A percentile compares a stretch with the other conserved stretches of the same genome.
These are phyloP conservation scores for Psilopsiagon aurifrons DNA, from an alignment of 2,113 vertebrate species.

Conservation along the genomic window DNA sequence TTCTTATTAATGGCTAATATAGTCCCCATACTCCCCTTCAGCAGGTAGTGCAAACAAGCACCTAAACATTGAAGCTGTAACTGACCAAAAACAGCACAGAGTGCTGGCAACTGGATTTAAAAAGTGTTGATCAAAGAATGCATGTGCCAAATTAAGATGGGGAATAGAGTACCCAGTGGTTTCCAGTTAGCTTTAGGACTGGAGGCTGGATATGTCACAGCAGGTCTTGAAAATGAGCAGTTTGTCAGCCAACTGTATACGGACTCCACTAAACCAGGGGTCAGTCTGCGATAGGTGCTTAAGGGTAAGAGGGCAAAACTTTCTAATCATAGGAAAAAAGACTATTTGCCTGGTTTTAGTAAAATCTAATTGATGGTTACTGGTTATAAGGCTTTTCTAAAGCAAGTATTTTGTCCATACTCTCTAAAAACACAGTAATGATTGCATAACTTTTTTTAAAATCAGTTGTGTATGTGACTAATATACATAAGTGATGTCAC, in stretches of 20 bases:
- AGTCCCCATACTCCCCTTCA: not conserved
- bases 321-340: not conserved
- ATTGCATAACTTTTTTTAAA: not conserved
- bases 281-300: not conserved
- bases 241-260: no score
- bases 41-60: not conserved
- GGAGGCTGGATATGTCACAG: not conserved
- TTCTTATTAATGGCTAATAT: not conserved
- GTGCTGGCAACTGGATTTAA: not conserved
- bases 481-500: not conserved
- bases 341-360: not conserved
- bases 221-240: not conserved
- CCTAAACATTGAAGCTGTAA: not conserved
- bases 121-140: not conserved
- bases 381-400: not conserved
- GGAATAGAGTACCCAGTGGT: not conserved
- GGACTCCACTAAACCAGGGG: not conserved
- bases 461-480: not conserved
- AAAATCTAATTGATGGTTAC: not conserved
- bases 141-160: rapidly evolving
- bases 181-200: not conserved
- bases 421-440: not conserved
- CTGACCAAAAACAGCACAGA: not conserved
- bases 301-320: not conserved
- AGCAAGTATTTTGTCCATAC: rapidly evolving